A percentile compares a stretch with the other conserved stretches of the same genome.
Evolutionary conservation across 2,888 invertebrate species (phyloP).

Genomic region (Aproaerema taeniolella): DNA sequence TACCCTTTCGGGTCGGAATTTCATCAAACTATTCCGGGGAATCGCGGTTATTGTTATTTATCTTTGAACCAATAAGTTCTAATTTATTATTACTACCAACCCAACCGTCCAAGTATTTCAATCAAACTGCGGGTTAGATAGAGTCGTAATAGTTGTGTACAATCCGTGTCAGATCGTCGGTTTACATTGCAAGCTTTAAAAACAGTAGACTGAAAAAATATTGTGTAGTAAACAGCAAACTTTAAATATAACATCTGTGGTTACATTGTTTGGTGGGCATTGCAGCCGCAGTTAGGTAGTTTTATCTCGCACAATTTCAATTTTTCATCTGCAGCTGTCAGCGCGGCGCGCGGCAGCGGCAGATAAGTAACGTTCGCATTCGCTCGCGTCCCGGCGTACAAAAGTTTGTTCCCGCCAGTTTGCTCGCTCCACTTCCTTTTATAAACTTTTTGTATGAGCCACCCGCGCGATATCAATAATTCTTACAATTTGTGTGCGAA

Average conservation of each 20-base stretch:
- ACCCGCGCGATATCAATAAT: constrained; percentile 64
- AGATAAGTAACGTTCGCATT: constrained; percentile 73
- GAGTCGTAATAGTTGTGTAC: too few relatives aligned
- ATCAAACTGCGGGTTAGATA: too few relatives aligned
- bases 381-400: constrained; percentile 59
- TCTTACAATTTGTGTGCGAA: constrained; percentile 57
- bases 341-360: constrained; percentile 53
- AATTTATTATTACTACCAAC: too few relatives aligned
- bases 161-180: too few relatives aligned
- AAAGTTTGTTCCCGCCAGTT: constrained; percentile 70
- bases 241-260: constrained; percentile 35
- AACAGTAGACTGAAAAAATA: constrained; percentile 7
- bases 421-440: constrained; percentile 71
- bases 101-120: too few relatives aligned
- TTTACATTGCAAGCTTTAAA: constrained; percentile 1
- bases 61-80: too few relatives aligned
- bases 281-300: constrained; percentile 68
- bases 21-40: too few relatives aligned
- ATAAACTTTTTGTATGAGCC: constrained; percentile 70
- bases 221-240: constrained; percentile 15
- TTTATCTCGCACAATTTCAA: constrained; percentile 78
- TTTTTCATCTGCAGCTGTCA: constrained; percentile 77
- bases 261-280: constrained; percentile 59
- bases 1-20: constrained; percentile 7
- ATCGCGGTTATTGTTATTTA: too few relatives aligned